phyloP scores from a whole-genome alignment of 2,797 vertebrate species.

The Geotrypetes seraphini region DNA sequence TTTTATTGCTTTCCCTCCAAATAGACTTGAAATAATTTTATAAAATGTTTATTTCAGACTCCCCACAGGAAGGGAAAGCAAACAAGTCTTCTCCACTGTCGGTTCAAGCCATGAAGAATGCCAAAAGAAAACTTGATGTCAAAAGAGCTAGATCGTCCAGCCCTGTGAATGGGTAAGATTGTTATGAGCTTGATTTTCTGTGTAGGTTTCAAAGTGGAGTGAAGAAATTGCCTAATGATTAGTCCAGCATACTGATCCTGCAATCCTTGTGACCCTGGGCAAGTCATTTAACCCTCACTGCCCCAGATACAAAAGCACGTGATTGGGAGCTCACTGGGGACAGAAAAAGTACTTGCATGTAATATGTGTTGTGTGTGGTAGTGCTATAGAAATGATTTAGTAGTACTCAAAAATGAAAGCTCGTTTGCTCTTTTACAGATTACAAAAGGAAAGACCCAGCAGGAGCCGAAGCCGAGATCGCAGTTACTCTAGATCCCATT shows the following conservation, averaged over 20 bases:
- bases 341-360: no score
- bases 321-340: no score
- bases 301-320: no score
- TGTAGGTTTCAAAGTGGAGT: not conserved
- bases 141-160: constrained; percentile 44
- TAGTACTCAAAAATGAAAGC: no score
- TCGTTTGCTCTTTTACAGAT: constrained; percentile 26
- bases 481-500: constrained; percentile 54
- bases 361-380: no score
- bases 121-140: constrained; percentile 50
- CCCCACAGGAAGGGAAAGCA: constrained; percentile 57
- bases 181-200: accelerated
- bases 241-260: no score
- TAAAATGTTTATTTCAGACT: constrained; percentile 38
- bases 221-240: no score
- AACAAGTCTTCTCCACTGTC: constrained; percentile 52
- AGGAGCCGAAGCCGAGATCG: constrained; percentile 52
- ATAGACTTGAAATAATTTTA: no score
- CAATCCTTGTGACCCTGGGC: no score
- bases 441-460: constrained; percentile 54
- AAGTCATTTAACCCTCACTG: no score
- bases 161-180: constrained; percentile 56
- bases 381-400: no score
- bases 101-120: constrained; percentile 51
- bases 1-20: no score